Evolutionary conservation across 2,888 invertebrate species (phyloP), one percentile per base, ranked within the genome.

Genomic region (Cabera pusaria): DNA sequence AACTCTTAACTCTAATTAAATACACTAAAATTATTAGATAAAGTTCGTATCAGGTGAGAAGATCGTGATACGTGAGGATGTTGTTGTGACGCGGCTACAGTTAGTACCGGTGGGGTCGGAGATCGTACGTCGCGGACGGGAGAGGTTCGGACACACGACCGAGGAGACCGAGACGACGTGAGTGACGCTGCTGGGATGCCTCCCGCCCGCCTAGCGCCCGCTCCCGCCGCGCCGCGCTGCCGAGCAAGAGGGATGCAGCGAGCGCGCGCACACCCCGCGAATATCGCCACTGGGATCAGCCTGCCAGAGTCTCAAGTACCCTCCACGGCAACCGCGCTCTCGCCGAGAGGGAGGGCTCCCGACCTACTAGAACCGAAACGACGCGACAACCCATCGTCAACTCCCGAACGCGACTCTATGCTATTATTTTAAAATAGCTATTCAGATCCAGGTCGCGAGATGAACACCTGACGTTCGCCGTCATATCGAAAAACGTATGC

Each of bases 391-490:
- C 66, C 29, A 8, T 19, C 17, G 38, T 26, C 18, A 18, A 9
- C 49, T n/a, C n/a, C 36, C 57, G 51, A 49, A 64, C 56, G 44
- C 57, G 61, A 67, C 62, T 65, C 49, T 59, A 68, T 57, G 72
- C 64, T 74, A 74, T 52, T 18, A 47, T 31, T 38, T 57, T 74
- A 75, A 62, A 70, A 72, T 72, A 61, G 51, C 61, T 58, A 73
- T 73, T 75, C 25, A 54, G 42, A 62, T 66, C 49, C 47, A 44
- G 52, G 56, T 59, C 54, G 52, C 36, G 66, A 74, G 81, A 86
- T 83, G 85, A 84, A 87, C 88, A 88, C 87, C 88, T 87, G 87
- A 86, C 87, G 83, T 84, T 83, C 76, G 78, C 77, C 85, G 76
- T 86, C 84, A 87, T 84, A 83, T 85, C 71, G 78, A 75, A 81